Conservation (phyloP, 1,140 invertebrate species). For the Helicorthomorpha holstii region DNA sequence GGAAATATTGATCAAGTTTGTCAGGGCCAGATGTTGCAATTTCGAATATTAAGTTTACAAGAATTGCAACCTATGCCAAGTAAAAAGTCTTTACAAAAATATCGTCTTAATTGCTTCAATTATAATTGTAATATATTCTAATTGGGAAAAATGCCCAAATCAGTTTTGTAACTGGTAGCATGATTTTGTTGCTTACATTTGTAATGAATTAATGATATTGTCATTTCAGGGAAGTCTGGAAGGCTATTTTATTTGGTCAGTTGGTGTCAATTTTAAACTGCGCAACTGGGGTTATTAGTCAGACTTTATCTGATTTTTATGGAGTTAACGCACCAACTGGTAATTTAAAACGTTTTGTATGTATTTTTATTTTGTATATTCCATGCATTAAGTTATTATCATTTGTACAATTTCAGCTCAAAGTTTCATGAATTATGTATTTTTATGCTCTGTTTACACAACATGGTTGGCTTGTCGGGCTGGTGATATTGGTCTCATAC, state of each 20-base stretch:
- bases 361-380: constrained; percentile 4
- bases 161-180: too few species aligned
- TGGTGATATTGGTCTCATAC: constrained; percentile 38
- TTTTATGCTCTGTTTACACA: constrained; percentile 55
- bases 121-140: too few species aligned
- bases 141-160: too few species aligned
- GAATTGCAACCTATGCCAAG: too few species aligned
- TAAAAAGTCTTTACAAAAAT: background rate
- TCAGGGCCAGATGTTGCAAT: too few species aligned
- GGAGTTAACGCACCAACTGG: constrained; percentile 51
- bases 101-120: background rate
- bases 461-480: constrained; percentile 51
- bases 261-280: constrained; percentile 52
- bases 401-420: constrained; percentile 35
- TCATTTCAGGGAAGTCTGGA: constrained; percentile 48
- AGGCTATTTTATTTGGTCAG: constrained; percentile 55
- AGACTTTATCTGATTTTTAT: constrained; percentile 47
- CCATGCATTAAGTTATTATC: background rate
- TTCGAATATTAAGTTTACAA: too few species aligned
- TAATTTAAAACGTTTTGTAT: constrained; percentile 18
- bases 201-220: too few species aligned
- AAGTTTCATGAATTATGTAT: constrained; percentile 58
- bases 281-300: constrained; percentile 53
- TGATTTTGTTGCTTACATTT: too few species aligned
- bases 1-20: too few species aligned